Evolutionary conservation across 2,888 invertebrate species (phyloP).

Genomic region (Dicranocentrus wangi): DNA sequence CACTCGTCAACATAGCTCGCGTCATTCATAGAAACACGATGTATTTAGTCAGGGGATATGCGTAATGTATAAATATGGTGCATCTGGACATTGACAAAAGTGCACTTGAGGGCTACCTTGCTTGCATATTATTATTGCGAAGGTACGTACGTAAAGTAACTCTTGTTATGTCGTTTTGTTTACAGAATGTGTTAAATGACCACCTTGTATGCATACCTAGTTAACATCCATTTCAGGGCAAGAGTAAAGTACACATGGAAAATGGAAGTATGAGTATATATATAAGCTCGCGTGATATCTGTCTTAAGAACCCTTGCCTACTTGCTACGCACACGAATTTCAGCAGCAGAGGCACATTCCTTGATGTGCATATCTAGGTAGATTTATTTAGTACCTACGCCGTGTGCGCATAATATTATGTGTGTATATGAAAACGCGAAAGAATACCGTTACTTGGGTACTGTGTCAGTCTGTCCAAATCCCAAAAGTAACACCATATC

Average conservation of each 20-base stretch:
- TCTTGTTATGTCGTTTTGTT: too few species aligned
- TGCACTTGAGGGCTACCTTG: not conserved
- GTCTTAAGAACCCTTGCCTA: constrained; percentile 9
- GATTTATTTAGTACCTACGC: constrained; percentile 11
- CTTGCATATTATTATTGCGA: too few species aligned
- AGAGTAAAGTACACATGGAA: constrained; percentile 11
- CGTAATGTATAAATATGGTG: too few species aligned
- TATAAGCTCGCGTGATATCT: not conserved
- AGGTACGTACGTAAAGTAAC: too few species aligned
- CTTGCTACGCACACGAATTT: not conserved
- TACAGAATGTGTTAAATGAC: too few species aligned
- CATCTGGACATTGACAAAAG: constrained; percentile 13
- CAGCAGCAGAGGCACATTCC: not conserved
- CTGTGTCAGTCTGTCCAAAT: constrained; percentile 62
- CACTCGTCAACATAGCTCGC: constrained; percentile 11
- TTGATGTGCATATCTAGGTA: not conserved
- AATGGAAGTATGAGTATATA: constrained; percentile 12
- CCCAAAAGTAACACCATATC: constrained; percentile 13
- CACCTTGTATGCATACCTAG: too few species aligned
- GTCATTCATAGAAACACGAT: too few species aligned
- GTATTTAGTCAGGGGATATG: too few species aligned
- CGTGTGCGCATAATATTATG: constrained; percentile 5
- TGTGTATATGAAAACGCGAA: constrained; percentile 30
- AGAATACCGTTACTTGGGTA: constrained; percentile 62
- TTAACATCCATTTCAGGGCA: not conserved